Base-by-base conservation (phyloP, 2,113 vertebrate species). In the Jaculus jaculus region DNA sequence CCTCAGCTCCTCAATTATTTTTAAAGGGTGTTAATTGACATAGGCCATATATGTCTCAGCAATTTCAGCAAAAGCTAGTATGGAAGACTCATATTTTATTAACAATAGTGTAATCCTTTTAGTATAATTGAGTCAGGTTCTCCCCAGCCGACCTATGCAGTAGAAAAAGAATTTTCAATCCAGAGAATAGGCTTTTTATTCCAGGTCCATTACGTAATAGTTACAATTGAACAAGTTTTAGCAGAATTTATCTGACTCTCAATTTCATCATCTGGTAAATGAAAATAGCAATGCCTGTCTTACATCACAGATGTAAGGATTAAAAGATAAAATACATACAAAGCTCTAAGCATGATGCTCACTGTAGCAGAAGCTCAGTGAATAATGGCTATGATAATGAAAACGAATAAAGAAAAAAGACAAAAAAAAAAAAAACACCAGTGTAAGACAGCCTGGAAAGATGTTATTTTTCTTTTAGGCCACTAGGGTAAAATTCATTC, bases 221-320 rank as follows among this genome's bases (percentile, higher is more conserved):
- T 89, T 84, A 32, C 24, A 84, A 42, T 8, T 66, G 37, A 68
- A 89, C 32, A 79, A 81, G 47, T 78, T 71, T 51, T 87, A 89
- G 37, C 90, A 95, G 74, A 94, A 79, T 71, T 84, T 91, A 77
- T 79, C 20, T 95, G 78, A 68, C 39, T 47, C 77, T 87, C 73
- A 39, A 58, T 85, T 89, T 90, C 37, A 80, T 93, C 54, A 88
- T 39, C 37, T 91, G 39, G 20, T 39, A 93, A 96, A 89, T 84
- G 86, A 93, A 93, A 91, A 90, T 65, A 93, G 61, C 34, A 77
- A 69, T 81, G 83, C 3, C 23, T 37, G 63, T 15, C 47, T 85
- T 30, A 84, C 28, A 77, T 37, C 80, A 94, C 54, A 61, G 23
- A 63, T 84, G 15, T 79, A 87, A 87, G 68, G 58, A 93, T 81